Percentiles rank a stretch among this genome's conserved stretches.
phyloP scores from a whole-genome alignment of 1,140 invertebrate species.

The Achroia grisella region DNA sequence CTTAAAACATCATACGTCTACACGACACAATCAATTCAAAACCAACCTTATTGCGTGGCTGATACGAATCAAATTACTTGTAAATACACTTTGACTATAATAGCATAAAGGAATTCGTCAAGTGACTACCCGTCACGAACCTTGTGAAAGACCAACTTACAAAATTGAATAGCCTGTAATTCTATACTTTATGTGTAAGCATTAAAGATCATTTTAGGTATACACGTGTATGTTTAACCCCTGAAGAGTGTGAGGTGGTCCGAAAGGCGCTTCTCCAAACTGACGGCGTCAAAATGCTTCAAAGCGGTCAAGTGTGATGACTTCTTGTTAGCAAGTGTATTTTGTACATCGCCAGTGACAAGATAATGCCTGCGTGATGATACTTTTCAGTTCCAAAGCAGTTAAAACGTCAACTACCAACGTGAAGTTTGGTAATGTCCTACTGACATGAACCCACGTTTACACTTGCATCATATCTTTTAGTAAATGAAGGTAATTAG shows the following conservation, averaged over 20 bases:
- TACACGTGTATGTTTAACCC: constrained; percentile 18
- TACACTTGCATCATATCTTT: too few relatives aligned
- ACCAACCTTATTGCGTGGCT: not conserved
- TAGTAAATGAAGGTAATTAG: too few relatives aligned
- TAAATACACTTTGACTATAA: constrained; percentile 8
- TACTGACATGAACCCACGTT: too few relatives aligned
- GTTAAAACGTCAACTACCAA: constrained; percentile 2
- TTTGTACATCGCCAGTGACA: constrained; percentile 37
- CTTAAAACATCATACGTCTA: constrained; percentile 13
- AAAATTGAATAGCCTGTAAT: constrained; percentile 9
- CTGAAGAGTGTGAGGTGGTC: constrained; percentile 33
- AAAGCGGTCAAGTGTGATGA: constrained; percentile 57
- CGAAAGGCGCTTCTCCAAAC: constrained; percentile 34
- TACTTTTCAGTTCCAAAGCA: constrained; percentile 5
- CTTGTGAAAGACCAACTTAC: constrained; percentile 35
- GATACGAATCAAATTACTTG: not conserved
- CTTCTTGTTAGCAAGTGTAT: constrained; percentile 57
- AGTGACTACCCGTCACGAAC: constrained; percentile 51
- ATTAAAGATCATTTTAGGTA: constrained; percentile 19
- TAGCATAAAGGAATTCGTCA: constrained; percentile 59
- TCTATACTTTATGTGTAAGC: constrained; percentile 9
- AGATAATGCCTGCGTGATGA: constrained; percentile 43
- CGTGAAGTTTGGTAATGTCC: not conserved
- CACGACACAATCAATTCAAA: not conserved
- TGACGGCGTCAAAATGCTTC: constrained; percentile 57